Base-by-base conservation (phyloP, 2,888 invertebrate genomes). In the Polydrusus tereticollis region DNA sequence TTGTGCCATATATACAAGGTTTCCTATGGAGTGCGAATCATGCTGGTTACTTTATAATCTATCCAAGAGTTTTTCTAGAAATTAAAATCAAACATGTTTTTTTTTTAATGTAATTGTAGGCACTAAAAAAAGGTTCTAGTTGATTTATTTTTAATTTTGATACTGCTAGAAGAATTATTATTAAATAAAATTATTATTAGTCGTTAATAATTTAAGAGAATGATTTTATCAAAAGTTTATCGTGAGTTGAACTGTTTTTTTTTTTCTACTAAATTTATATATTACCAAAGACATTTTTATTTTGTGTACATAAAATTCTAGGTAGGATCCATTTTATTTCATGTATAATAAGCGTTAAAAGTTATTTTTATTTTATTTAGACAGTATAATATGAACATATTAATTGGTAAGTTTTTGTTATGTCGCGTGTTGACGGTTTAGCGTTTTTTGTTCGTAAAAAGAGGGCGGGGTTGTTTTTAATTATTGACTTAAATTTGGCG, bases 221-320 rank as follows among this genome's bases (percentile, higher is more conserved):
- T 38, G 10, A 33, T 57, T 57, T 57, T 57, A 57, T 57, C 5
- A 21, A 41, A 50, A 50, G 16, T 47, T 47, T 8, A 45, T 45
- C 43, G 1, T 43, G 7, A 50, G 23, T 23, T 47, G 8, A 7
- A 26, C 41, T 38, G 58, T 38, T 16, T 1, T 36, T 57, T n/a
- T 26, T 10, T 60, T 43, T 41, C 43, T 43, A 50, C 50, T 62
- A 45, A 62, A 45, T 47, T 59, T 66, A 21, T 58, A 58, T 58
- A 47, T 66, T 66, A 66, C 66, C 66, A 66, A 66, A 66, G 66
- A 66, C 66, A 33, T 65, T 41, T 29, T 36, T 33, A 23, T 43
- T 65, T 41, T 55, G 26, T 57, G 64, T 64, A 64, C 14, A 64
- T 47, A 63, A 23, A 26, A 8, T 3, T 14, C 43, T 26, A 26